Evolutionary conservation across 1,140 invertebrate species (phyloP), one percentile per base, ranked within the genome.

Genomic region (Thrips palmi): DNA sequence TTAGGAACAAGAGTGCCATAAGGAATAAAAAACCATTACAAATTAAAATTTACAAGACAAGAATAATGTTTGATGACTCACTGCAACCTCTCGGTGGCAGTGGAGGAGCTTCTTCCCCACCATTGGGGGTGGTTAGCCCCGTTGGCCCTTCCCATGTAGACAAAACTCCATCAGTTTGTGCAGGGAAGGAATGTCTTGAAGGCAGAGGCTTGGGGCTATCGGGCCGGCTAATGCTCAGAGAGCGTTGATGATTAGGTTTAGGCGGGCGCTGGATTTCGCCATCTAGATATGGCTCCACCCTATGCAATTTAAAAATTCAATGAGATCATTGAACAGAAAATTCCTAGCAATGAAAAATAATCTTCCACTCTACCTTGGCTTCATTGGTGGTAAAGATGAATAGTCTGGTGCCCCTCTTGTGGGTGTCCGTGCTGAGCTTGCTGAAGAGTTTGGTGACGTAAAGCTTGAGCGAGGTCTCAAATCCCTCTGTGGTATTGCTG

Each of bases 11-110:
- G 7, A n/a, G n/a, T n/a, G n/a, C n/a, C n/a, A n/a, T n/a, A n/a
- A n/a, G n/a, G n/a, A n/a, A n/a, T n/a, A n/a, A n/a, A n/a, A n/a
- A n/a, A n/a, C n/a, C n/a, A n/a, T n/a, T 12, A 27, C 12, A 27
- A 27, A 35, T 35, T 12, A 21, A 35, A 15, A 18, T 35, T 35
- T 21, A 11, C 33, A 35, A 35, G 20, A 11, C 8, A 35, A 8
- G 10, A 39, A 18, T 25, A 28, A 23, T 2, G 23, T 39, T 11
- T n/a, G n/a, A n/a, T 15, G 1, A 60, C 62, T 56, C 57, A 68
- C 64, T 66, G 49, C 63, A 65, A 37, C 67, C 68, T 51, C 70
- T 54, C 0, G 70, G 70, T 20, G 69, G 70, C 37, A 71, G 45
- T 0, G 70, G 69, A 2, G 70, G 68, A 0, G 68, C 68, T 41